Conservation (phyloP, 2,113 vertebrate genomes). For the Bufo gargarizans region DNA sequence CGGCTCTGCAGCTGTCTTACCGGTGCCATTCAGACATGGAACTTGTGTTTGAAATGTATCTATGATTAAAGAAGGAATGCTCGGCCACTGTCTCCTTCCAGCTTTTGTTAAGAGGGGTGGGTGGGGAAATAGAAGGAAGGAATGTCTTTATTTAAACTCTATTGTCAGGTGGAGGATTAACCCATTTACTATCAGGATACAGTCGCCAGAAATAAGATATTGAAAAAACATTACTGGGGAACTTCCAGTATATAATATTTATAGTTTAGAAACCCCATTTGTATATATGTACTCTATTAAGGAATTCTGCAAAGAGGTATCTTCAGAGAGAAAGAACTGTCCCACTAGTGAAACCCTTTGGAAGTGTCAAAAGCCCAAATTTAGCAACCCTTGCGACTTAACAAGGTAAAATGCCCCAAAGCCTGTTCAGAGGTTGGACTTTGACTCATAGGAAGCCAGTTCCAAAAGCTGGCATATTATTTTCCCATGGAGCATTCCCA, state of each 20-base stretch:
- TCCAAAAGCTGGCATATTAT: no score
- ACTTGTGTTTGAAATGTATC: slow-evolving; percentile 57
- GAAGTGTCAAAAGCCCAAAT: no score
- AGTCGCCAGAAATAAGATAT: background rate
- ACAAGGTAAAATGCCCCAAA: no score
- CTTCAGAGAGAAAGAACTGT: no score
- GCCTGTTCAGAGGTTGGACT: no score
- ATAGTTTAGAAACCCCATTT: background rate
- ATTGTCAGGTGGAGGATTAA: slow-evolving; percentile 55
- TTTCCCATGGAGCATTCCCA: no score
- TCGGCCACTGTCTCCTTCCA: slow-evolving; percentile 56
- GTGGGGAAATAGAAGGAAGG: slow-evolving; percentile 34
- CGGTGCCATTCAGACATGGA: slow-evolving; percentile 53
- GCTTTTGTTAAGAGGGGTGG: slow-evolving; percentile 53
- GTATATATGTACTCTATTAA: background rate
- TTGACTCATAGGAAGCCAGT: no score
- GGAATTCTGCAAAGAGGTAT: no score
- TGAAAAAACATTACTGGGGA: background rate
- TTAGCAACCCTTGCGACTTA: no score
- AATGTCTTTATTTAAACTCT: slow-evolving; percentile 43
- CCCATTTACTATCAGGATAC: slow-evolving; percentile 23
- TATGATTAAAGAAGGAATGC: slow-evolving; percentile 58
- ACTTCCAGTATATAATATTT: background rate
- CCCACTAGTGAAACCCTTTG: no score
- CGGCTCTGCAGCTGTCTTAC: slow-evolving; percentile 56